Conservation (phyloP, 2,888 invertebrate genomes). For the Plebejus melissa region DNA sequence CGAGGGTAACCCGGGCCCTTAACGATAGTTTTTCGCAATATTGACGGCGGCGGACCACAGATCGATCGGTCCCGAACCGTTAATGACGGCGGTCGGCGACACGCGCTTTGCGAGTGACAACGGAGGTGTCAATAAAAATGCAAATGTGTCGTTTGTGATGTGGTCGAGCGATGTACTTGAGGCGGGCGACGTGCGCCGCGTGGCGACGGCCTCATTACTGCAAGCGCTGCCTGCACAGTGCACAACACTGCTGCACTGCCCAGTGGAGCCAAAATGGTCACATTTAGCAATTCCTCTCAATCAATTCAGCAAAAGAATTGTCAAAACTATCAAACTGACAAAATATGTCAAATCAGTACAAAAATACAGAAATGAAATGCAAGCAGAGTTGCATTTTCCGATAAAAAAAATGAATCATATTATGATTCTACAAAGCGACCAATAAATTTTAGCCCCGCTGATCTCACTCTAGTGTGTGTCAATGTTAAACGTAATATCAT, state of each 20-base stretch:
- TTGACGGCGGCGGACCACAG: background rate
- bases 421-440: too few relatives aligned
- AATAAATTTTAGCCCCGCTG: too few relatives aligned
- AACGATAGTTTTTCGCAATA: background rate
- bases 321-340: too few relatives aligned
- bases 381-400: too few relatives aligned
- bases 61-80: background rate
- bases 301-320: too few relatives aligned
- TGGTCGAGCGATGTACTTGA: constrained; percentile 28
- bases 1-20: too few relatives aligned
- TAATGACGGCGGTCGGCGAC: background rate
- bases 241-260: background rate
- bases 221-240: background rate
- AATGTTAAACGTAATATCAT: too few relatives aligned
- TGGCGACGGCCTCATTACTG: constrained; percentile 25
- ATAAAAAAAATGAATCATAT: too few relatives aligned
- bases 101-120: background rate
- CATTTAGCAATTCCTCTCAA: too few relatives aligned
- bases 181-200: constrained; percentile 10
- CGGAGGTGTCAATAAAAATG: constrained; percentile 38
- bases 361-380: too few relatives aligned
- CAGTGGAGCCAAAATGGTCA: background rate
- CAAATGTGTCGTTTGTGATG: constrained; percentile 33
- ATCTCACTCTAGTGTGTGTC: too few relatives aligned
- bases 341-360: too few relatives aligned